These are phyloP conservation scores for Microtus pennsylvanicus DNA, from an alignment of 2,113 vertebrate species.

Conservation along the genomic window DNA sequence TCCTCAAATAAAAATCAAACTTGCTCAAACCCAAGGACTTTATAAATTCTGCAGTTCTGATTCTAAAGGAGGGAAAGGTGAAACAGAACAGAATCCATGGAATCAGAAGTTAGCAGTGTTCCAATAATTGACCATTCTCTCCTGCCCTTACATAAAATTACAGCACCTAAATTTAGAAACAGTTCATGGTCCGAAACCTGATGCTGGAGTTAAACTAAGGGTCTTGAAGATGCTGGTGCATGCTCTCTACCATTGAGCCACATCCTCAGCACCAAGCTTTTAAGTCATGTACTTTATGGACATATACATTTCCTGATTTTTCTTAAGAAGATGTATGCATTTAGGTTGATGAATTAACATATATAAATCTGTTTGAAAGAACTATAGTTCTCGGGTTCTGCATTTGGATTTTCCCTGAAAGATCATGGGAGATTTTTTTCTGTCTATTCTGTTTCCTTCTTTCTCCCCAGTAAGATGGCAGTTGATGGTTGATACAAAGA, in stretches of 20 bases:
- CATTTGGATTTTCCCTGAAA: slow-evolving; percentile 39
- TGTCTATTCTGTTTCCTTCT: not conserved
- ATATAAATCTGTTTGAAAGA: slow-evolving; percentile 17
- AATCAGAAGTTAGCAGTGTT: slow-evolving; percentile 13
- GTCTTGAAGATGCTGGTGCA: not conserved
- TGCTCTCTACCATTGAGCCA: not conserved
- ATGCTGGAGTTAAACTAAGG: not conserved
- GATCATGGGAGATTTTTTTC: not conserved
- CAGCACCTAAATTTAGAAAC: not conserved
- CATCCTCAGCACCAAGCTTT: not conserved
- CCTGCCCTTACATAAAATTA: not conserved
- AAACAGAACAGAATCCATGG: not conserved
- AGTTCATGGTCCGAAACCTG: slow-evolving; percentile 1
- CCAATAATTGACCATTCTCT: slow-evolving; percentile 26
- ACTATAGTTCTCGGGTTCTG: not conserved
- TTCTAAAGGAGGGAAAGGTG: slow-evolving; percentile 35
- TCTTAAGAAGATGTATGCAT: not conserved
- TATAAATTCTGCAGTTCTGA: slow-evolving; percentile 48
- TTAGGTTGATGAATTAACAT: not conserved
- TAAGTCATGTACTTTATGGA: slow-evolving; percentile 15
- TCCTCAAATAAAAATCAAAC: slow-evolving; percentile 62
- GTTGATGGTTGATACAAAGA: not conserved
- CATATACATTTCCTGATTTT: slow-evolving; percentile 36
- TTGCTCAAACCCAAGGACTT: slow-evolving; percentile 48
- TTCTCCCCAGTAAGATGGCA: not conserved